Percentiles rank a stretch among this genome's conserved stretches.
phyloP scores from a whole-genome alignment of 2,797 vertebrate genomes.

The Catostomus latipinnis region DNA sequence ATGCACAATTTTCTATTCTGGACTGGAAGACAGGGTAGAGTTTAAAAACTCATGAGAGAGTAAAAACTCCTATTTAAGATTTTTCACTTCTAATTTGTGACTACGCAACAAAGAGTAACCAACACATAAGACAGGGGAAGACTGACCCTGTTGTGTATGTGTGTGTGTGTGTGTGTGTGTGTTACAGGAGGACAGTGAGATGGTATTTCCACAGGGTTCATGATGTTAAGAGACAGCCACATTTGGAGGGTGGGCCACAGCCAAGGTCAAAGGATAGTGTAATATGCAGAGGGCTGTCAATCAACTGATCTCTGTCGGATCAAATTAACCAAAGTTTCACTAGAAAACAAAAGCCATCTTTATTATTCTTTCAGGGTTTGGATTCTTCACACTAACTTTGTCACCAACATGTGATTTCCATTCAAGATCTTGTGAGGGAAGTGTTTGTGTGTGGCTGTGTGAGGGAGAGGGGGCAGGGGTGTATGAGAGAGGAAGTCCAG shows the following conservation, averaged over 20 bases:
- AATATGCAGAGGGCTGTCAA: constrained; percentile 73
- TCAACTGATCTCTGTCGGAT: constrained; percentile 72
- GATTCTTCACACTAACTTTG: constrained; percentile 65
- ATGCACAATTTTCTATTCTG: too few species aligned
- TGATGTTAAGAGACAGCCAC: background rate
- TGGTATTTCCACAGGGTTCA: background rate
- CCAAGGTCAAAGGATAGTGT: constrained; percentile 84
- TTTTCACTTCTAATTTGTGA: too few species aligned
- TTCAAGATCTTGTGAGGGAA: constrained; percentile 67
- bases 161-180: background rate
- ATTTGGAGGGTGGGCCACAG: constrained; percentile 61
- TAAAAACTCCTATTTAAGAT: too few species aligned
- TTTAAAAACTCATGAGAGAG: background rate
- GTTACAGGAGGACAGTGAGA: background rate
- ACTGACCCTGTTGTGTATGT: background rate
- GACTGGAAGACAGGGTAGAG: too few species aligned
- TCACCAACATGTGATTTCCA: constrained; percentile 85
- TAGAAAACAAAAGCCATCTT: background rate
- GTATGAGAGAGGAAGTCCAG: constrained; percentile 67
- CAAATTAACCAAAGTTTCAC: constrained; percentile 60
- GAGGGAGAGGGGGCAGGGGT: constrained; percentile 23
- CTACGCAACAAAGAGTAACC: too few species aligned
- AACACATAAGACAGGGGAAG: too few species aligned
- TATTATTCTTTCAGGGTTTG: constrained; percentile 40
- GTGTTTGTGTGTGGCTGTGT: constrained; percentile 48